Evolutionary conservation across 2,113 vertebrate genomes (phyloP), one percentile per base, ranked within the genome.

Genomic region (Bubo blakistoni): DNA sequence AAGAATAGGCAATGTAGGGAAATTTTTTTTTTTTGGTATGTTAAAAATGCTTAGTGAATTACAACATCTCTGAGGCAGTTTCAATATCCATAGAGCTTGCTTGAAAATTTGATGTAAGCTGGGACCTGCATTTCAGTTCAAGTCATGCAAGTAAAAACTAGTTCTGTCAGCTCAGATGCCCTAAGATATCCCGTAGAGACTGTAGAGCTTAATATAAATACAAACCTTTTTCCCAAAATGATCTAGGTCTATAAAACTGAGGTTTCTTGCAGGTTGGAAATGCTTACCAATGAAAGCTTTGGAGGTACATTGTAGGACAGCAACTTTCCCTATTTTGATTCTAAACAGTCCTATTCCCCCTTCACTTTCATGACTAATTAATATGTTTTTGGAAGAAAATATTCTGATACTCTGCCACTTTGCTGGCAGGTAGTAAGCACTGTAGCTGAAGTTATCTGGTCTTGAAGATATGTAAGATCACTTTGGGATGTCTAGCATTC

Each of bases 151-250:
- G 61, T 61, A 76, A 42, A 91, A 96, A 96, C 72, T 52, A 22
- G 47, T 94, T 95, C 91, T 95, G 94, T 96, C 94, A 91, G 82
- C 76, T 97, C 82, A 93, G 80, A 81, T 86, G 65, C 77, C 84
- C 44, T 21, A 16, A 88, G 88, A 58, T 93, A 76, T 44, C 77
- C 86, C 72, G 9, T 7, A 32, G 95, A 96, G 86, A 87, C 30
- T 76, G n/a, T 34, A 40, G 72, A 81, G 24, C 44, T 71, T 88
- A 59, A 30, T 86, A 86, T 34, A 79, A 92, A 92, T 84, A 81
- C 92, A 82, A 81, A 14, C 11, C 30, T 44, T 85, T 58, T 49
- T 8, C 54, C 61, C 57, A 63, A 49, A 88, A 52, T 9, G 1
- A 34, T 36, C 52, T 65, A 15, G 36, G 52, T 79, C 44, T 81